Base-by-base conservation (phyloP, 92 coral and sea anemone genomes). In the Epizoanthus fatuus region DNA sequence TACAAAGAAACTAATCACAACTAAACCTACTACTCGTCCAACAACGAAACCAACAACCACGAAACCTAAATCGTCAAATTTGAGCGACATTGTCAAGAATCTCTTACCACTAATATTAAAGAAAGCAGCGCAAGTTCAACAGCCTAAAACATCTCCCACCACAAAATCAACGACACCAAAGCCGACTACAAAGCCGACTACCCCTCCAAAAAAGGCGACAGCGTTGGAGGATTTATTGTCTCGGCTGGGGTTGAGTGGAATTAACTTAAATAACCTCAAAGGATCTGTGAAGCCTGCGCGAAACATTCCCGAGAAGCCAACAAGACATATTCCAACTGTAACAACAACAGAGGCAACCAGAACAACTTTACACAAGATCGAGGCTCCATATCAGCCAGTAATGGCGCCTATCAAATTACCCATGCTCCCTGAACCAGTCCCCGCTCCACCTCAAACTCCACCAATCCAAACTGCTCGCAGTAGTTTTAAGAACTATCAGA, bases 101-200 rank as follows among this genome's bases (percentile, higher is more conserved):
- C 69, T 95, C 68, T 92, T 95, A 83, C 98, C 98, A 9, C 56
- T 95, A 5, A 63, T 95, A 44, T 89, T 95, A 13, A 84, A 92
- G 75, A 92, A 83, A 64, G 82, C 84, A 52, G 72, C 75, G 7
- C 66, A 37, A 60, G 22, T 35, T n/a, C 54, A 57, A 56, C 16
- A 25, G 19, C 87, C 66, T 49, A 77, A 84, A 4, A 75, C 90
- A 32, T 53, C 86, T 37, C 81, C 80, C 42, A 81, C 75, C 6
- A 86, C 87, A 5, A 66, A 66, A 63, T 20, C 69, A 2, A 88
- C 91, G 19, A 78, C 92, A 47, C 77, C 90, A 65, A 87, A 90
- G 22, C 84, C 84, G 12, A 83, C 92, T 3, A 83, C 88, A 3
- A 14, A 32, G 39, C 86, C 88, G 40, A 84, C 93, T 15, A 91